These are phyloP conservation scores for Sesamia nonagrioides DNA, from an alignment of 1,140 invertebrate genomes.

Conservation along the genomic window DNA sequence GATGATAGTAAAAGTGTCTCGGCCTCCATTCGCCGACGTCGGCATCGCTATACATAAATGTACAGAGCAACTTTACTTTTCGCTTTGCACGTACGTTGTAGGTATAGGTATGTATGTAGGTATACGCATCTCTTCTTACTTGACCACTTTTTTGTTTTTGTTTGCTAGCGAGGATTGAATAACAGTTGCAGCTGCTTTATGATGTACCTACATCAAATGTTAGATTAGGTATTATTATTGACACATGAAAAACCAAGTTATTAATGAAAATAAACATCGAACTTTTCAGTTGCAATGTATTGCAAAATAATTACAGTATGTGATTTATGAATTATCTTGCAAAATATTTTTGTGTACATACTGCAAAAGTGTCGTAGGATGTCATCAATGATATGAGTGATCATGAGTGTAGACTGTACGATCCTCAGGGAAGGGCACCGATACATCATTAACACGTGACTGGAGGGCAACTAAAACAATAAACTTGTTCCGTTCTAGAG, in stretches of 20 bases:
- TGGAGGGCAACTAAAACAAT: slow-evolving; percentile 26
- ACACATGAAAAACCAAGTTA: too few relatives aligned
- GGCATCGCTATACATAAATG: slow-evolving; percentile 12
- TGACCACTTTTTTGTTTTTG: slow-evolving; percentile 11
- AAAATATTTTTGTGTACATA: background rate
- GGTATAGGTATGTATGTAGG: background rate
- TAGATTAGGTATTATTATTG: too few relatives aligned
- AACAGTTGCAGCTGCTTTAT: slow-evolving; percentile 8
- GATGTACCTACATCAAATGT: too few relatives aligned
- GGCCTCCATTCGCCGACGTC: slow-evolving; percentile 43
- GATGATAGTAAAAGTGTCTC: slow-evolving; percentile 66
- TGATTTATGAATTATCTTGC: too few relatives aligned
- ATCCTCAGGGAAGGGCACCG: background rate
- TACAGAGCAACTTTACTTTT: slow-evolving; percentile 35
- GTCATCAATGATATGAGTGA: background rate
- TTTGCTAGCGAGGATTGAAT: background rate
- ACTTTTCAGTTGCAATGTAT: too few relatives aligned
- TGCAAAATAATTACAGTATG: too few relatives aligned
- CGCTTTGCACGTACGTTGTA: slow-evolving; percentile 9
- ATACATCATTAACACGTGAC: slow-evolving; percentile 1
- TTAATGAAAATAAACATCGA: too few relatives aligned
- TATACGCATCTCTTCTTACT: slow-evolving; percentile 4
- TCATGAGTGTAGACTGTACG: background rate
- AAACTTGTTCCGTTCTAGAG: slow-evolving; percentile 22
- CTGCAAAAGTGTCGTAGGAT: background rate